phyloP scores from a whole-genome alignment of 2,113 vertebrate species.

The Melanostigma gelatinosum region DNA sequence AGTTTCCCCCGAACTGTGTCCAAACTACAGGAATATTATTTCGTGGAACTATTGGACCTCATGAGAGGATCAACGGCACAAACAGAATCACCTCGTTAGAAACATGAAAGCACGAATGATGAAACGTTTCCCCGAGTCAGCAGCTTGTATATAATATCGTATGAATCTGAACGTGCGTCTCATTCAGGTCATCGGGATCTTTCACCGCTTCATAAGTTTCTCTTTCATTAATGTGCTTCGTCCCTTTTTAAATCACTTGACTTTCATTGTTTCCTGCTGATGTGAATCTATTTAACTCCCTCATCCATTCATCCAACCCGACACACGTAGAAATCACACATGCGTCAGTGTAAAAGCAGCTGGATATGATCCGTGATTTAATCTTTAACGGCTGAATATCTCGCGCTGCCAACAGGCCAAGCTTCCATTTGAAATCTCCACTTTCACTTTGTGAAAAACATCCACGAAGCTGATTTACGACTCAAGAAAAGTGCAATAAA shows the following conservation, averaged over 20 bases:
- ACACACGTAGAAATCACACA: background rate
- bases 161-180: no score
- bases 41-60: background rate
- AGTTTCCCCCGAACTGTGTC: background rate
- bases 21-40: background rate
- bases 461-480: background rate
- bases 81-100: background rate
- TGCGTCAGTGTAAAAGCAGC: background rate
- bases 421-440: background rate
- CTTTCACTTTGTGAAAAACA: background rate
- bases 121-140: background rate
- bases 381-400: background rate
- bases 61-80: background rate
- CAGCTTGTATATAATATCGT: background rate
- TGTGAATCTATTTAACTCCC: slow-evolving; percentile 32
- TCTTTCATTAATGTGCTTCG: background rate
- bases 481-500: slow-evolving; percentile 13
- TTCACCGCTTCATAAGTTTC: background rate
- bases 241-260: background rate
- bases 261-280: background rate
- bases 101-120: no score
- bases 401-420: background rate
- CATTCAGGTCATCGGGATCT: background rate
- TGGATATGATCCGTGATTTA: no score
- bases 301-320: background rate